phyloP scores from a whole-genome alignment of 1,140 invertebrate genomes.

The Diplogasteroides magnus region DNA sequence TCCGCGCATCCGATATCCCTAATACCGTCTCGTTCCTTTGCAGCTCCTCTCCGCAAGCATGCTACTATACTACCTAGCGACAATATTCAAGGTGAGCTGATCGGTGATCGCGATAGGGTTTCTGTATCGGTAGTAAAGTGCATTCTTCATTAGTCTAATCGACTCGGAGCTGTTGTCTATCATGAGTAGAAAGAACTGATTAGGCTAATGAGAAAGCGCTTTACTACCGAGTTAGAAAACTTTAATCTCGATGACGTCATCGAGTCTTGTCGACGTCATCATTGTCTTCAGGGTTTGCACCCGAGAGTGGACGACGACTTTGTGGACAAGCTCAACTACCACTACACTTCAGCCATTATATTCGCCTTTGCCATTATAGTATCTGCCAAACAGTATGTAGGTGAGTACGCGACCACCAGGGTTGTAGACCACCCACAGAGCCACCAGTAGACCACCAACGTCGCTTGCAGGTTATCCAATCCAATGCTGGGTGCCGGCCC shows the following conservation, averaged over 20 bases:
- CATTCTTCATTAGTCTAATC: no score
- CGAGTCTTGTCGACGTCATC: no score
- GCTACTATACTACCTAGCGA: conserved; percentile 55
- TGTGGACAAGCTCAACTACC: conserved; percentile 55
- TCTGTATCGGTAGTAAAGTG: no score
- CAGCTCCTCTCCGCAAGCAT: conserved; percentile 53
- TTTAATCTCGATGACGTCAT: no score
- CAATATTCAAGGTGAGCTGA: conserved; percentile 55
- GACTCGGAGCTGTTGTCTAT: no score
- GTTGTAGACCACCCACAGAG: no score
- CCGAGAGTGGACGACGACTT: conserved; percentile 55
- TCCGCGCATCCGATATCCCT: background rate
- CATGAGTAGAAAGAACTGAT: no score
- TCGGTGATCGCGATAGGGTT: no score
- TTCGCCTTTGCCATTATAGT: conserved; percentile 56
- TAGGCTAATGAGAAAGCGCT: no score
- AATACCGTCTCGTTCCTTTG: conserved; percentile 2
- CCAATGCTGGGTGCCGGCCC: conserved; percentile 56
- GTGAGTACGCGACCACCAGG: conserved; percentile 19
- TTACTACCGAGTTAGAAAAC: no score
- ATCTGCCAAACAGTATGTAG: conserved; percentile 55
- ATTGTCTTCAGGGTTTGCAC: conserved; percentile 38
- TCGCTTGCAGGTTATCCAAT: conserved; percentile 49
- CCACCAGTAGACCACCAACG: background rate
- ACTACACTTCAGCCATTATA: conserved; percentile 55